phyloP scores from a whole-genome alignment of 1,140 invertebrate genomes.

The Mesaphorura yosii region DNA sequence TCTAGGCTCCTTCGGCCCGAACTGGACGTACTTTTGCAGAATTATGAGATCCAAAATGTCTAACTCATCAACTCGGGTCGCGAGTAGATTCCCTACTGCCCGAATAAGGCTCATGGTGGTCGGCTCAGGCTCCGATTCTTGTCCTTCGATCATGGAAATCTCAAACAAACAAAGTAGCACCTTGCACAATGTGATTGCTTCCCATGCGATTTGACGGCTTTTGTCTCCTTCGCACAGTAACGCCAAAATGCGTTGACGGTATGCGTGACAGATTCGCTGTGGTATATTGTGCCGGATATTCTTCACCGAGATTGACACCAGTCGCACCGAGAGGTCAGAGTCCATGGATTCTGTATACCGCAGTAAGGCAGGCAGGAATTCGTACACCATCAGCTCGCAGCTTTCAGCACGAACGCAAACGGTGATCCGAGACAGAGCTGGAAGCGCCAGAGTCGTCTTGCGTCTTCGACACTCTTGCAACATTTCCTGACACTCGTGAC shows the following conservation, averaged over 20 bases:
- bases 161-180: slow-evolving; percentile 12
- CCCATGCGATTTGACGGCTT: too few species aligned
- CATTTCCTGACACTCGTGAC: slow-evolving; percentile 5
- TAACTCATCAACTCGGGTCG: not conserved
- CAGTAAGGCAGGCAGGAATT: too few species aligned
- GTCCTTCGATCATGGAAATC: not conserved
- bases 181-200: slow-evolving; percentile 19
- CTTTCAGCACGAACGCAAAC: slow-evolving; percentile 12
- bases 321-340: too few species aligned
- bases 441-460: slow-evolving; percentile 9
- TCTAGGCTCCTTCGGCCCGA: slow-evolving; percentile 11
- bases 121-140: not conserved
- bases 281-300: too few species aligned
- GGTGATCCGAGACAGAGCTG: slow-evolving; percentile 22
- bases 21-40: slow-evolving; percentile 12
- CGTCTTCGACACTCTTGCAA: slow-evolving; percentile 17
- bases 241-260: too few species aligned
- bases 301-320: too few species aligned
- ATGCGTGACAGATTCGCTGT: too few species aligned
- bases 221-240: too few species aligned
- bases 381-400: not conserved
- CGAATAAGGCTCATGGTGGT: not conserved
- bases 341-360: too few species aligned
- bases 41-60: slow-evolving; percentile 15
- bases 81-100: slow-evolving; percentile 8